These are phyloP conservation scores for Hyles euphorbiae DNA, from an alignment of 1,140 invertebrate genomes.

Conservation along the genomic window DNA sequence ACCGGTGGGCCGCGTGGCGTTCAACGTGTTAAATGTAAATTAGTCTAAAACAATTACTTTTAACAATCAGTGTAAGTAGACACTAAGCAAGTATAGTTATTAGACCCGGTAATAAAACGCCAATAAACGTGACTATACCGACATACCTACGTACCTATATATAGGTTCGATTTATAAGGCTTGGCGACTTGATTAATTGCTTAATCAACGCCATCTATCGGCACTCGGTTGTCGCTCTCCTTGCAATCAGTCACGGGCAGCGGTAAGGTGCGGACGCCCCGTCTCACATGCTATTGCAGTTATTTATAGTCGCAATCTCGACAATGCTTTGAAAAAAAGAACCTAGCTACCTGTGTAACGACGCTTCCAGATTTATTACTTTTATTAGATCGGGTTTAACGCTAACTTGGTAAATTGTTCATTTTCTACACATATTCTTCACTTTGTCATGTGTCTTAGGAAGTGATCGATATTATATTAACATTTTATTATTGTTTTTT, in stretches of 20 bases:
- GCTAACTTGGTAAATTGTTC: constrained; percentile 22
- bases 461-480: no score
- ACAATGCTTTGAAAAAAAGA: constrained; percentile 35
- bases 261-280: constrained; percentile 39
- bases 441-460: no score
- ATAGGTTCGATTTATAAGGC: constrained; percentile 9
- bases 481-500: constrained; percentile 6
- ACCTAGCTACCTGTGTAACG: constrained; percentile 33
- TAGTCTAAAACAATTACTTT: no score
- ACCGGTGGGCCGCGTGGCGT: no score
- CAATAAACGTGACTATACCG: neutral
- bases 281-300: constrained; percentile 41
- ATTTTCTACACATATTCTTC: neutral
- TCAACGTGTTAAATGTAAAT: no score
- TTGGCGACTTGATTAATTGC: constrained; percentile 52
- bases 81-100: no score
- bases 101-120: no score
- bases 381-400: constrained; percentile 35
- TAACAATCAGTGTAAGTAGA: no score
- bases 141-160: neutral
- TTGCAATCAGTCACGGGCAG: constrained; percentile 51
- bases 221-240: constrained; percentile 44
- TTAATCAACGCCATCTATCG: constrained; percentile 63
- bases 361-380: constrained; percentile 37
- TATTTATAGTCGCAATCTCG: constrained; percentile 67